These are phyloP conservation scores for Crioceris asparagi DNA, from an alignment of 2,888 invertebrate species.

Conservation along the genomic window DNA sequence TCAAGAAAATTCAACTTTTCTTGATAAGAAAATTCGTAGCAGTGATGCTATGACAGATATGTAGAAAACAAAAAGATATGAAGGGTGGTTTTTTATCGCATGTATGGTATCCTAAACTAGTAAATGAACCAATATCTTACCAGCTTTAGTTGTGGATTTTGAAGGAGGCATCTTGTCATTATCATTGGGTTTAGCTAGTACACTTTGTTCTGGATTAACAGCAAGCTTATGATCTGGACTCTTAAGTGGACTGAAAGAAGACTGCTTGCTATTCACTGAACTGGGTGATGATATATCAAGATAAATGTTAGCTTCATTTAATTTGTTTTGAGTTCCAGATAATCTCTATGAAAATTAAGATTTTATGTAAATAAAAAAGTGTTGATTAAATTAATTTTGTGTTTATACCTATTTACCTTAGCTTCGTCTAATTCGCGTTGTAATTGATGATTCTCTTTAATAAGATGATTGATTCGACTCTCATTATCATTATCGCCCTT, in stretches of 20 bases:
- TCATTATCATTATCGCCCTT: slow-evolving; percentile 26
- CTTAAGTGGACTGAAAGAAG: not conserved
- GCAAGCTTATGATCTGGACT: not conserved
- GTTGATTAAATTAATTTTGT: not conserved
- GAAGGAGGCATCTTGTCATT: slow-evolving; percentile 15
- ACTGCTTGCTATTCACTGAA: no score
- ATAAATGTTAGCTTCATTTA: slow-evolving; percentile 14
- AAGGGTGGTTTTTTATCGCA: not conserved
- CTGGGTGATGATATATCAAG: slow-evolving; percentile 10
- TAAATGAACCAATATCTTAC: no score
- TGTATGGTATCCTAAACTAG: not conserved
- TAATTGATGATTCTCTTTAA: slow-evolving; percentile 28
- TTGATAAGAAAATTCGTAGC: no score
- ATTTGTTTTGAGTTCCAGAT: slow-evolving; percentile 17
- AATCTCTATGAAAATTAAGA: slow-evolving; percentile 15
- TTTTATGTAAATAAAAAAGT: slow-evolving; percentile 1
- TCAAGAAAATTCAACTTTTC: not conserved
- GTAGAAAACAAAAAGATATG: no score
- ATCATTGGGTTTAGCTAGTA: slow-evolving; percentile 8
- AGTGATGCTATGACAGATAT: no score
- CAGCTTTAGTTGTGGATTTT: slow-evolving; percentile 23
- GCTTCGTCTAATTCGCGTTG: slow-evolving; percentile 25
- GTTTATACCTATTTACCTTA: slow-evolving; percentile 21
- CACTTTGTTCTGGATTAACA: not conserved
- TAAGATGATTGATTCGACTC: slow-evolving; percentile 26